These are phyloP conservation scores for Eristalis pertinax DNA, from an alignment of 2,888 invertebrate species.

Conservation along the genomic window DNA sequence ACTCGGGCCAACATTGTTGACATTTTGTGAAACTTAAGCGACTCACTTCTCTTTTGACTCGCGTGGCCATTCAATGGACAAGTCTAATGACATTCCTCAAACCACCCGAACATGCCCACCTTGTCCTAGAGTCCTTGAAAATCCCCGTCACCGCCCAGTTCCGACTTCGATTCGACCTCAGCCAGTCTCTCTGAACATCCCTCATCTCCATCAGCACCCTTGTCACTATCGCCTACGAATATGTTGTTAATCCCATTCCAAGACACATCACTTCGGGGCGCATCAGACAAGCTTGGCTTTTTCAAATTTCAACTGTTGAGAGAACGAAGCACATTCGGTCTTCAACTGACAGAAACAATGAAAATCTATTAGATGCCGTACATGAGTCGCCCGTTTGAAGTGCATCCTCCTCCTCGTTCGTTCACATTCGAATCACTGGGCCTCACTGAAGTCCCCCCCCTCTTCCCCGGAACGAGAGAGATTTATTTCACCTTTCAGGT, in stretches of 20 bases:
- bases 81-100: too few relatives aligned
- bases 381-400: conserved; percentile 7
- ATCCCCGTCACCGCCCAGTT: too few relatives aligned
- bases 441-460: neutral
- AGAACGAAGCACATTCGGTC: neutral
- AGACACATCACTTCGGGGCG: neutral
- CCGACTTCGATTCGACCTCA: too few relatives aligned
- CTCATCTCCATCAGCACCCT: too few relatives aligned
- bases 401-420: conserved; percentile 28
- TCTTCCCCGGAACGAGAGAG: neutral
- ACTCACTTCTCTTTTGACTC: too few relatives aligned
- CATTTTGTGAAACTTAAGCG: too few relatives aligned
- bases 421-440: neutral
- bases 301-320: neutral
- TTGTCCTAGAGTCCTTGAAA: too few relatives aligned
- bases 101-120: too few relatives aligned
- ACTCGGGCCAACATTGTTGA: too few relatives aligned
- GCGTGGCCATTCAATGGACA: too few relatives aligned
- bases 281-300: neutral
- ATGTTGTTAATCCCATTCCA: neutral
- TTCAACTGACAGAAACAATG: neutral
- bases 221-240: too few relatives aligned
- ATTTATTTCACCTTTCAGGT: conserved; percentile 59
- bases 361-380: neutral
- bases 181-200: too few relatives aligned